Percentiles rank a stretch among this genome's conserved stretches.
Conservation (phyloP, 2,797 vertebrate genomes). For the Percopsis omiscomaycus region DNA sequence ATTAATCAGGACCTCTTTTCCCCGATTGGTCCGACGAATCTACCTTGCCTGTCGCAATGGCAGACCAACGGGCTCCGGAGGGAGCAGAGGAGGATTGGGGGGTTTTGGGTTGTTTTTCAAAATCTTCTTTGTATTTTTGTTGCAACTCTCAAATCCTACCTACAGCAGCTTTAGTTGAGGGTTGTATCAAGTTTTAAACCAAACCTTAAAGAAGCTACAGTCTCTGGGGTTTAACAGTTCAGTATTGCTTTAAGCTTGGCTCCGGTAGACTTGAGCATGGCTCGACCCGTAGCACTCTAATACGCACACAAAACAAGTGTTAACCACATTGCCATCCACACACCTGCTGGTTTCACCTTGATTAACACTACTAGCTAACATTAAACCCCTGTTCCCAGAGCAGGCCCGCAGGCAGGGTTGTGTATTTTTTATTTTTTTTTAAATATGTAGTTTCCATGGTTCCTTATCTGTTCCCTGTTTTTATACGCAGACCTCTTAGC, state of each 20-base stretch:
- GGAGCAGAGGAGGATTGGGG: too few relatives aligned
- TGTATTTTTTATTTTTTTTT: constrained; percentile 64
- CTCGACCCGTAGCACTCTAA: constrained; percentile 1
- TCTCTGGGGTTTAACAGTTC: constrained; percentile 25
- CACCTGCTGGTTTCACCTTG: constrained; percentile 22
- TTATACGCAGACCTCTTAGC: constrained; percentile 62
- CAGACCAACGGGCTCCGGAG: too few relatives aligned
- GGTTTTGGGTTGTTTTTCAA: too few relatives aligned
- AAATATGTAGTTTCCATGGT: constrained; percentile 73
- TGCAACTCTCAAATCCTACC: too few relatives aligned
- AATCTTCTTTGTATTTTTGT: too few relatives aligned
- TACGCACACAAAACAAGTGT: constrained; percentile 12
- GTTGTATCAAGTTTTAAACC: too few relatives aligned
- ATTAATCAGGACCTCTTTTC: too few relatives aligned
- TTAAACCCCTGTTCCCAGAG: constrained; percentile 47
- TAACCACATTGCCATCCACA: constrained; percentile 28
- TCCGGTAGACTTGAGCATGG: constrained; percentile 56
- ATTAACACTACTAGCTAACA: constrained; percentile 62
- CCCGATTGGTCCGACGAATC: too few relatives aligned
- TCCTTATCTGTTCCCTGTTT: constrained; percentile 79
- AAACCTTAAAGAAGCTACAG: too few relatives aligned
- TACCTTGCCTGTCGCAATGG: too few relatives aligned
- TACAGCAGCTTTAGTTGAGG: too few relatives aligned
- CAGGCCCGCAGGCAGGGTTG: constrained; percentile 93
- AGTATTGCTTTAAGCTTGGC: constrained; percentile 49